Evolutionary conservation across 1,140 invertebrate species (phyloP).

Genomic region (Bombus picipes): DNA sequence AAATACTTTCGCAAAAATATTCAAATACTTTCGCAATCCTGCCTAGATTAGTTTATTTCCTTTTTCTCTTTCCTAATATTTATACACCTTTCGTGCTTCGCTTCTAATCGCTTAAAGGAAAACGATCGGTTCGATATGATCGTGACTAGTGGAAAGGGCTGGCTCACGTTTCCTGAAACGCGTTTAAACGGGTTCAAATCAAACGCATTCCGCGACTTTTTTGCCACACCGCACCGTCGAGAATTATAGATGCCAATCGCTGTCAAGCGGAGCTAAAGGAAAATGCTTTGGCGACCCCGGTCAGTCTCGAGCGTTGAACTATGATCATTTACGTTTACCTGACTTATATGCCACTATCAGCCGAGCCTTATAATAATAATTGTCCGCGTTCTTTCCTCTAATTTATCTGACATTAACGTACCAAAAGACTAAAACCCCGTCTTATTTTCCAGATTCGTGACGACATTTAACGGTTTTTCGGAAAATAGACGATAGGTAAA

Average conservation of each 20-base stretch:
- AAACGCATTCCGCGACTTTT: conserved; percentile 51
- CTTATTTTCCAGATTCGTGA: background rate
- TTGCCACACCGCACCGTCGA: conserved; percentile 17
- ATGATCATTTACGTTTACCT: conserved; percentile 61
- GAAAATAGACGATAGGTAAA: background rate
- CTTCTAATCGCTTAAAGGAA: background rate
- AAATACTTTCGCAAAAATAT: no score
- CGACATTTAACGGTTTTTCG: background rate
- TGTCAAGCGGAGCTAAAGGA: conserved; percentile 49
- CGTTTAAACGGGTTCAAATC: conserved; percentile 43
- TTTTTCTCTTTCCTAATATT: background rate
- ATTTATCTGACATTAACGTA: background rate
- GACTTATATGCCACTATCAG: conserved; percentile 12
- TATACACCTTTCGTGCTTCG: background rate
- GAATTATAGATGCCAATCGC: conserved; percentile 55
- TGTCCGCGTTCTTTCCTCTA: background rate
- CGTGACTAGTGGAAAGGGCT: conserved; percentile 28
- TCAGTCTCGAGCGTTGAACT: conserved; percentile 64
- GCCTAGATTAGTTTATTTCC: background rate
- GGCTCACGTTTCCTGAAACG: conserved; percentile 48
- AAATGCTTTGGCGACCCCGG: conserved; percentile 53
- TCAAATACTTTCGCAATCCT: no score
- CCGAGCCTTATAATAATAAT: background rate
- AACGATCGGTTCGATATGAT: conserved; percentile 23
- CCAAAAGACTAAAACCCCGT: background rate